Conservation (phyloP, 1,140 invertebrate species). For the Pseudomyrmex cubaensis region DNA sequence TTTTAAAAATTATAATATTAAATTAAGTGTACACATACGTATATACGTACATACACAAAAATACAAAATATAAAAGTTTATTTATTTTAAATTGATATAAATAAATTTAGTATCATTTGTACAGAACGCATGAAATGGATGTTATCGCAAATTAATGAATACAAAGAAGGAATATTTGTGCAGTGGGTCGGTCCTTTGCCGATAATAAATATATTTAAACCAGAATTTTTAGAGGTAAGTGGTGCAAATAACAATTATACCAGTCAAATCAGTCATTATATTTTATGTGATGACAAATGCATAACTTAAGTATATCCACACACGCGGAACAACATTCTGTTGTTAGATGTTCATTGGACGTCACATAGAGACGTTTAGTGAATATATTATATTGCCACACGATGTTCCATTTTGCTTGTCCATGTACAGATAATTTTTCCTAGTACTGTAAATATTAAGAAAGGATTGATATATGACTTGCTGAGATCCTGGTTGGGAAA, state of each 20-base stretch:
- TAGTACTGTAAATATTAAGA: slow-evolving; percentile 86
- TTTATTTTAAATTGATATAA: neutral
- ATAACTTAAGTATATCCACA: neutral
- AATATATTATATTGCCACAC: too few relatives aligned
- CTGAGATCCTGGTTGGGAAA: slow-evolving; percentile 89
- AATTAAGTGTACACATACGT: too few relatives aligned
- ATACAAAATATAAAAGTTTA: neutral
- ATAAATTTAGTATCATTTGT: neutral
- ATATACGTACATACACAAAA: too few relatives aligned
- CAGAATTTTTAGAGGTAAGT: slow-evolving; percentile 75
- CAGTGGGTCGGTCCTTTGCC: slow-evolving; percentile 68
- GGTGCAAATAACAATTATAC: neutral
- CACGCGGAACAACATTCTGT: too few relatives aligned
- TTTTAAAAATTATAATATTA: neutral
- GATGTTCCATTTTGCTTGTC: too few relatives aligned
- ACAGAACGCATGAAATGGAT: slow-evolving; percentile 72
- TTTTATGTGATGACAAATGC: neutral
- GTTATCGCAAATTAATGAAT: slow-evolving; percentile 42
- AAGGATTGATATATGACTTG: slow-evolving; percentile 88
- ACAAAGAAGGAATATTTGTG: slow-evolving; percentile 73
- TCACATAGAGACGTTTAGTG: too few relatives aligned
- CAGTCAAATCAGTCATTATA: neutral
- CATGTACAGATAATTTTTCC: slow-evolving; percentile 76
- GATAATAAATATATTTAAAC: slow-evolving; percentile 73
- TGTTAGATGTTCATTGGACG: too few relatives aligned